These are phyloP conservation scores for Tinea pellionella DNA, from an alignment of 2,888 invertebrate genomes.

Conservation along the genomic window DNA sequence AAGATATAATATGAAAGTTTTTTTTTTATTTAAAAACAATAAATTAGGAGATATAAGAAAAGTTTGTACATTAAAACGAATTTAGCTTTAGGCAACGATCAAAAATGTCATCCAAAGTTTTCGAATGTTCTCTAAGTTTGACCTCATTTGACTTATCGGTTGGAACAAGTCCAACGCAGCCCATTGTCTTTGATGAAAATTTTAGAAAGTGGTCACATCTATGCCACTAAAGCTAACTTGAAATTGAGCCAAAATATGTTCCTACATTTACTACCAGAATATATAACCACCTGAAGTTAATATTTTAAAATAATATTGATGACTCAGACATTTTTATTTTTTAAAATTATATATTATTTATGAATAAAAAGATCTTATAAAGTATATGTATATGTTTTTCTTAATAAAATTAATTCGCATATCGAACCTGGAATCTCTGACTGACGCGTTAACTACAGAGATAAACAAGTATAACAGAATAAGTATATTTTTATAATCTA, in stretches of 20 bases:
- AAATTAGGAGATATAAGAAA: background rate
- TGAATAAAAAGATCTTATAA: no score
- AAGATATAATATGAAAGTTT: no score
- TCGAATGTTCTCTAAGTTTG: constrained; percentile 25
- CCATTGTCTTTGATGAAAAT: constrained; percentile 36
- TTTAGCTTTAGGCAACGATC: constrained; percentile 7
- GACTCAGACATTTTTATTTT: no score
- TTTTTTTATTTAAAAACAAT: constrained; percentile 2
- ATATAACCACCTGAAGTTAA: background rate
- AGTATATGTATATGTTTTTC: no score
- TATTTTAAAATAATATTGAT: no score
- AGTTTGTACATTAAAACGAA: constrained; percentile 9
- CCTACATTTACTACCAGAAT: background rate
- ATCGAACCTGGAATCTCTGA: no score
- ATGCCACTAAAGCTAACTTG: constrained; percentile 23
- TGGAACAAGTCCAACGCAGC: constrained; percentile 48
- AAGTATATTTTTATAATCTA: no score
- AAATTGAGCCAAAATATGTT: constrained; percentile 26
- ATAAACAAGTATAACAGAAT: no score
- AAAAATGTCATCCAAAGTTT: background rate
- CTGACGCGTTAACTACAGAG: no score
- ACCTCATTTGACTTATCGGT: constrained; percentile 50
- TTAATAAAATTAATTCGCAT: no score
- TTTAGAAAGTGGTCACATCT: constrained; percentile 30
- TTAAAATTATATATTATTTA: no score